phyloP scores from a whole-genome alignment of 2,888 invertebrate genomes.

The Syritta pipiens region DNA sequence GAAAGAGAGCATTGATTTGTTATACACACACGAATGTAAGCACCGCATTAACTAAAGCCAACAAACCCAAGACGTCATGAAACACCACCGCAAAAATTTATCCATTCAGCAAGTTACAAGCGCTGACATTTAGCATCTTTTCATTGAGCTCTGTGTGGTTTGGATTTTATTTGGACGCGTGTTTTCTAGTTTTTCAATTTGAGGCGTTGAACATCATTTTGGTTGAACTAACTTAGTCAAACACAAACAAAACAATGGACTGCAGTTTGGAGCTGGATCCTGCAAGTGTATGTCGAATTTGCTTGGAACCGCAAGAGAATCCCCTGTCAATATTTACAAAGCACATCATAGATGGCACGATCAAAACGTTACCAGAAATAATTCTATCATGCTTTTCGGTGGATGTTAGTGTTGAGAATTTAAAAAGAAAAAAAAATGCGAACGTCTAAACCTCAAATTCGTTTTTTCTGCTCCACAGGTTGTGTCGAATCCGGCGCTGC shows the following conservation, averaged over 20 bases:
- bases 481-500: conserved; percentile 35
- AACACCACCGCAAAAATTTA: conserved; percentile 44
- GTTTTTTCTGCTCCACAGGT: conserved; percentile 14
- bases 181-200: conserved; percentile 26
- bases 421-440: no score
- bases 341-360: conserved; percentile 51
- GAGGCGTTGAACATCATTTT: conserved; percentile 59
- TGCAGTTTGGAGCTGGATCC: conserved; percentile 65
- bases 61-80: conserved; percentile 56
- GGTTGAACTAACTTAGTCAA: conserved; percentile 30
- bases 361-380: conserved; percentile 57
- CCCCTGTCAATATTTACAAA: conserved; percentile 55
- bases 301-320: conserved; percentile 44
- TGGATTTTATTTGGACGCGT: conserved; percentile 57
- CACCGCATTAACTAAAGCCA: background rate
- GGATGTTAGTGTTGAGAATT: conserved; percentile 27
- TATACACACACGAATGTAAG: background rate
- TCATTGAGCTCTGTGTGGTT: conserved; percentile 40
- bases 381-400: conserved; percentile 52
- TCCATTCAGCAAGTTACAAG: conserved; percentile 52
- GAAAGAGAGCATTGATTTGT: no score
- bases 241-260: conserved; percentile 58
- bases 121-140: conserved; percentile 6
- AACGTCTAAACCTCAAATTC: background rate
- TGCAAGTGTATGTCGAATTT: conserved; percentile 50